Conservation (phyloP, 2,888 invertebrate genomes). For the Nowickia ferox region DNA sequence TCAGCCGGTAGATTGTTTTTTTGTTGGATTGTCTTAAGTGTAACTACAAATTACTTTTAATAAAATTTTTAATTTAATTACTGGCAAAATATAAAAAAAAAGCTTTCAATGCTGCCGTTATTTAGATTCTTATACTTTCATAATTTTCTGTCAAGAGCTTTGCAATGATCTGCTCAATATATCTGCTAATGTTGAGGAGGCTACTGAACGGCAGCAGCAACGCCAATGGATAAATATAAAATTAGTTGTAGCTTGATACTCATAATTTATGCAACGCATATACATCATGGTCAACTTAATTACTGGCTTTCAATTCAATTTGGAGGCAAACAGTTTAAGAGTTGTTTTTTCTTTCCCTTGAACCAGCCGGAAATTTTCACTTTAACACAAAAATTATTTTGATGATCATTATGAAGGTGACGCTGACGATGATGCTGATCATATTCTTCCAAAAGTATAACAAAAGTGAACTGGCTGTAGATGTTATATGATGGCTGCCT, state of each 20-base stretch:
- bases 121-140: background rate
- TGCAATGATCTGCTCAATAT: slow-evolving; percentile 38
- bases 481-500: slow-evolving; percentile 44
- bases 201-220: slow-evolving; percentile 20
- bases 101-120: slow-evolving; percentile 36
- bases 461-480: slow-evolving; percentile 33
- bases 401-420: slow-evolving; percentile 15
- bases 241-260: slow-evolving; percentile 69
- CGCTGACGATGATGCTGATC: slow-evolving; percentile 30
- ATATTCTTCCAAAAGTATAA: slow-evolving; percentile 46
- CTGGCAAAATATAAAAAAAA: slow-evolving; percentile 43
- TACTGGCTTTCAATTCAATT: slow-evolving; percentile 70
- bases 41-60: slow-evolving; percentile 70
- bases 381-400: slow-evolving; percentile 45
- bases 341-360: background rate
- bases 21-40: slow-evolving; percentile 43
- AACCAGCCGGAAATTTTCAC: slow-evolving; percentile 48
- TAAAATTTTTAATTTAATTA: slow-evolving; percentile 70
- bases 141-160: slow-evolving; percentile 11
- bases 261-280: slow-evolving; percentile 71
- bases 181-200: background rate
- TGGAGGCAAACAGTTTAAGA: slow-evolving; percentile 63
- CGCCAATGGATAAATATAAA: slow-evolving; percentile 57
- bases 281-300: slow-evolving; percentile 71
- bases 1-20: slow-evolving; percentile 46